Conservation (phyloP, 2,888 invertebrate genomes). For the Drosophila anomelani region DNA sequence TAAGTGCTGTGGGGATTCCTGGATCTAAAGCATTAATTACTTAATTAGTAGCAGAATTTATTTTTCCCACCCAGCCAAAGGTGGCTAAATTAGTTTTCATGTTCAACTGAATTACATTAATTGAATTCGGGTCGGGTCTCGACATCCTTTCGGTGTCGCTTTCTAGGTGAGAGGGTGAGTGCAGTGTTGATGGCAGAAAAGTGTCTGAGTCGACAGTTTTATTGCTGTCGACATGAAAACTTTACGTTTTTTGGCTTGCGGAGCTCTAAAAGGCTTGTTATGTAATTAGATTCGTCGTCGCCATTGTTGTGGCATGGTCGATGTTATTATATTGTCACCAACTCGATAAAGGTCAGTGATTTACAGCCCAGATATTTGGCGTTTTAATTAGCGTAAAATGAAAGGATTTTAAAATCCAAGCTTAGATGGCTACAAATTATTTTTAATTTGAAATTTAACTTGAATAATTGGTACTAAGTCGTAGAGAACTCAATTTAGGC, state of each 20-base stretch:
- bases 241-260: constrained; percentile 39
- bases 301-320: constrained; percentile 22
- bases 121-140: constrained; percentile 53
- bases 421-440: too few species aligned
- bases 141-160: constrained; percentile 16
- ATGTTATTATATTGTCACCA: constrained; percentile 28
- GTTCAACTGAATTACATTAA: constrained; percentile 60
- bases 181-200: constrained; percentile 30
- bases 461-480: too few species aligned
- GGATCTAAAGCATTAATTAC: constrained; percentile 42
- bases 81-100: constrained; percentile 59
- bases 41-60: constrained; percentile 38
- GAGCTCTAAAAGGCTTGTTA: constrained; percentile 44
- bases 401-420: background rate
- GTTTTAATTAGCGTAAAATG: constrained; percentile 7
- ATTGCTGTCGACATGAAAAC: constrained; percentile 44
- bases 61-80: constrained; percentile 47
- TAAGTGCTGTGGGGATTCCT: background rate
- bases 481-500: background rate
- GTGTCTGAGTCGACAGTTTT: constrained; percentile 47
- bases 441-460: too few species aligned
- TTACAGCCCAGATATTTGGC: background rate
- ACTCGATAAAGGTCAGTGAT: constrained; percentile 12
- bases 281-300: constrained; percentile 55
- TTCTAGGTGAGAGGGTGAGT: constrained; percentile 7